Base-by-base conservation (phyloP, 2,797 vertebrate genomes). In the Acanthurus lineatus region DNA sequence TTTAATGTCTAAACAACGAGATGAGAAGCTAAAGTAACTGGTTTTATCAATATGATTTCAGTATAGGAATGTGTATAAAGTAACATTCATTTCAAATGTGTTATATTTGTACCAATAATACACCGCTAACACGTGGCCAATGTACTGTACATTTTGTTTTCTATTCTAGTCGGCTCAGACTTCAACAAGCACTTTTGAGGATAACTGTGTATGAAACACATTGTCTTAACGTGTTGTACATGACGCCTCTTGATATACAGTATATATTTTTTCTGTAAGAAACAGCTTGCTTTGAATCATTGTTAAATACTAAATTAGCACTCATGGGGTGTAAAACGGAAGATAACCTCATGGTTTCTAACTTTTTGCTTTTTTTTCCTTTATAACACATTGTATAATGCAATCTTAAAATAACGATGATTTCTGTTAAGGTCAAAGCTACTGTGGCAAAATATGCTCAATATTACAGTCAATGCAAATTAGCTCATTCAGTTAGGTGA, bases 161-260 rank as follows among this genome's bases (percentile, higher is more conserved):
- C 59, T 91, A 90, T 90, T 85, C 79, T 74, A 82, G 91, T 93
- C 89, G 85, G 83, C 83, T 91, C 88, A 89, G 91, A 92, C 89
- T 85, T 87, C 81, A 83, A 88, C 81, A 92, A 92, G 93, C 93
- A 94, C 93, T 93, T 94, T 93, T 84, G 83, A 89, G 73, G 70
- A 86, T 86, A 81, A 86, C 67, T 77, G 84, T 90, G 80, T 88
- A 69, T 86, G 66, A 90, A 90, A 90, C 88, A 90, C 86, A 84
- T 84, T 86, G 90, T 92, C 88, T 93, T 88, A 89, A 92, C 47
- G 69, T 91, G 74, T 79, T 89, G 48, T 81, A 86, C 81, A 88
- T 91, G 82, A 85, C 86, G 86, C 88, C 87, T 89, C 82, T 91
- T 76, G 76, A 89, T 85, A 90, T 82, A 88, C 68, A 89, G 71